Percentiles rank a stretch among this genome's conserved stretches.
Evolutionary conservation across 1,140 invertebrate genomes (phyloP).

Genomic region (Platyscapa corneri): DNA sequence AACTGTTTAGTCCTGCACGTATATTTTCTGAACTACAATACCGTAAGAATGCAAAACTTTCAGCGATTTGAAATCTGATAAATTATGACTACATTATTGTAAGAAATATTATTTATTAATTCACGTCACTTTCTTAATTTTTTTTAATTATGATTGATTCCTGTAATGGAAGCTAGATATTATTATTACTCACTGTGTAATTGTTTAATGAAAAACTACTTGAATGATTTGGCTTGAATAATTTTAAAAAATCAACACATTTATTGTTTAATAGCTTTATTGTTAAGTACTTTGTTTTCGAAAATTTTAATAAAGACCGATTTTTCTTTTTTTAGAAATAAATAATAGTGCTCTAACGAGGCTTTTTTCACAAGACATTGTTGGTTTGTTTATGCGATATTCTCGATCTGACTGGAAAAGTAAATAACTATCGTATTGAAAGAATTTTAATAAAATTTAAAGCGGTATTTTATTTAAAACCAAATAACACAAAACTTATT

Average conservation of each 20-base stretch:
- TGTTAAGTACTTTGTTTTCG: neutral
- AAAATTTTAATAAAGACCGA: neutral
- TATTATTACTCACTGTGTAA: neutral
- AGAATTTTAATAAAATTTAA: neutral
- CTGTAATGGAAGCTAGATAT: neutral
- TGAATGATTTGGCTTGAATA: neutral
- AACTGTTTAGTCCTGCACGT: neutral
- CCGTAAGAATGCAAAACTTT: neutral
- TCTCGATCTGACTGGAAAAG: neutral
- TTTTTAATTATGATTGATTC: neutral
- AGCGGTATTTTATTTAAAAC: neutral
- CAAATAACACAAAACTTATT: neutral
- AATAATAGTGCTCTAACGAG: neutral
- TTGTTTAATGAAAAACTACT: neutral
- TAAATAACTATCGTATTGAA: neutral
- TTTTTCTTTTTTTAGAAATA: neutral
- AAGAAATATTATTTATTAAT: neutral
- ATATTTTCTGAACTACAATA: neutral
- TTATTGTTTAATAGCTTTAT: neutral
- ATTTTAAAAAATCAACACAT: neutral
- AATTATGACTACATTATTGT: neutral
- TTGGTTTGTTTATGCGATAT: conserved; percentile 39
- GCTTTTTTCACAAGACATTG: conserved; percentile 6
- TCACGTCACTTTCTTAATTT: neutral
- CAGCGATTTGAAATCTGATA: neutral